Conservation (phyloP, 2,113 vertebrate species). For the Sinosuthora webbiana region DNA sequence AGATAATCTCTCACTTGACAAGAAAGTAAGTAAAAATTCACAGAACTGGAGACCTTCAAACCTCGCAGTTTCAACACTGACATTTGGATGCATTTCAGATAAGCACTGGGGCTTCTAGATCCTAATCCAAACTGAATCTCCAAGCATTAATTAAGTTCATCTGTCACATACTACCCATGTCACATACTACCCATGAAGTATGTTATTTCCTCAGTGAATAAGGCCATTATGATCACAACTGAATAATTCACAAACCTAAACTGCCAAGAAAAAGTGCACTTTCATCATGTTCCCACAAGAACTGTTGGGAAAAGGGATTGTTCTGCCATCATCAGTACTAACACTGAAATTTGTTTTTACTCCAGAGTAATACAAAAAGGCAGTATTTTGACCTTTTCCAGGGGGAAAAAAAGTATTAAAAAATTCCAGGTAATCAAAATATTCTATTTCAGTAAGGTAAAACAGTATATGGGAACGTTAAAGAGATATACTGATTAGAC, state of each 20-base stretch:
- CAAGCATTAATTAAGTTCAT: constrained; percentile 56
- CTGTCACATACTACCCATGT: constrained; percentile 35
- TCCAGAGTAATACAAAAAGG: not conserved
- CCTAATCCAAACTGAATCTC: constrained; percentile 18
- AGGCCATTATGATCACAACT: not conserved
- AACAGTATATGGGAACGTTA: not conserved
- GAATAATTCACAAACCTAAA: constrained; percentile 37
- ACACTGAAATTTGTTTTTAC: not conserved
- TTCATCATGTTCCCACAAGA: not conserved
- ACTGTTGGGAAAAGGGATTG: not conserved
- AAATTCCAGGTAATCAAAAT: not conserved
- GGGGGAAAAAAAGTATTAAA: not conserved
- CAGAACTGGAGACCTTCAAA: not conserved
- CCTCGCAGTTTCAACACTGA: not conserved
- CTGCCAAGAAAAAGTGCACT: not conserved
- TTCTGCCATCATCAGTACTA: not conserved
- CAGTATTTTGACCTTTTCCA: not conserved
- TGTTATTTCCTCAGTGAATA: constrained; percentile 34
- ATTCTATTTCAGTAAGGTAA: not conserved
- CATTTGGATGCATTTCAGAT: constrained; percentile 31
- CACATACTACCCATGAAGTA: constrained; percentile 26
- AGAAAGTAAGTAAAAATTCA: not conserved
- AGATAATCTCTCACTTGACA: not conserved
- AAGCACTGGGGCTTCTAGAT: not conserved
- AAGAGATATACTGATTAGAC: not conserved